These are phyloP conservation scores for Sternotherus odoratus DNA, from an alignment of 2,797 vertebrate species.

Conservation along the genomic window DNA sequence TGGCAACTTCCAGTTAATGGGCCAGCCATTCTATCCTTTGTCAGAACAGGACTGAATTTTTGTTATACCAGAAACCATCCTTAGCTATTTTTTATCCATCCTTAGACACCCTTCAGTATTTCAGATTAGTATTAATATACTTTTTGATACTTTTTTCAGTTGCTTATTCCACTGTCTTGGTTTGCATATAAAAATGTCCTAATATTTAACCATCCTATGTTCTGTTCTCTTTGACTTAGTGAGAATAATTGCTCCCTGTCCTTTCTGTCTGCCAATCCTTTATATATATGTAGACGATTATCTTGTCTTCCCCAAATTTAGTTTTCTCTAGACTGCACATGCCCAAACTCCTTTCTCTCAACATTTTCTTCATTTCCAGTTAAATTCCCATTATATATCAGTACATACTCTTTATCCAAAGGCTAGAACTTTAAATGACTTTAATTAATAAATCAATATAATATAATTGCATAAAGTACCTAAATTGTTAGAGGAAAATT, in stretches of 20 bases:
- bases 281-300: background rate
- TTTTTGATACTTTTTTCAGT: background rate
- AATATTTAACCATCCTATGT: background rate
- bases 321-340: background rate
- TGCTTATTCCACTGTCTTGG: accelerated
- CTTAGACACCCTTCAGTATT: background rate
- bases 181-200: background rate
- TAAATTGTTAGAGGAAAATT: background rate
- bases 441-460: background rate
- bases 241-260: background rate
- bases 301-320: background rate
- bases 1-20: background rate
- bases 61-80: background rate
- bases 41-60: background rate
- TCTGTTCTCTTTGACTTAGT: background rate
- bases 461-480: background rate
- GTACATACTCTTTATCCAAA: background rate
- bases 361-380: background rate
- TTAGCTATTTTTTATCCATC: background rate
- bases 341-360: background rate
- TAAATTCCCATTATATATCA: background rate
- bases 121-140: background rate
- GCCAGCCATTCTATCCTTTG: background rate
- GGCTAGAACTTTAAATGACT: background rate
- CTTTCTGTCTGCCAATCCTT: background rate